Evolutionary conservation across 2,797 vertebrate genomes (phyloP), one percentile per base, ranked within the genome.

Genomic region (Silurus lanzhouensis): DNA sequence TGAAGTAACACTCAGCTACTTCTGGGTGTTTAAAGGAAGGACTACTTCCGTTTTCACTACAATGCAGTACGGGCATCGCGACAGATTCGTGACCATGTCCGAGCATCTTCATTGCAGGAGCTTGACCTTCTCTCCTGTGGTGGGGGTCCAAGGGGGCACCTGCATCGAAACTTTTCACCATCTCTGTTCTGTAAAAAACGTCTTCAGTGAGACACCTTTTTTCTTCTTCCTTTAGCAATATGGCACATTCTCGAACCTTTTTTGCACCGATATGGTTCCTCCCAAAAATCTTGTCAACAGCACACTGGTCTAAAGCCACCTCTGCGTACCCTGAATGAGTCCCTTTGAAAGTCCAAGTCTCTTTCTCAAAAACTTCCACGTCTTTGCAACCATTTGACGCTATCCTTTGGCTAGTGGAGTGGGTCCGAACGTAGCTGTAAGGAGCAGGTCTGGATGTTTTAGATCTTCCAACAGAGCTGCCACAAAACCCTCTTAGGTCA

Each of bases 161-260:
- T 38, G 94, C 91, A 84, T 95, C 95, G 82, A 95, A 96, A 58
- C 94, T 94, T 84, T 95, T 91, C 0, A 94, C 93, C 86, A 95
- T 95, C 92, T 96, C 95, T 64, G 95, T 93, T 77, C 94, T 93
- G 91, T 94, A 94, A 91, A 95, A 95, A 92, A 95, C 93, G 86
- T 94, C 95, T 82, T 95, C 95, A 1, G 92, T 92, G 61, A 95
- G 95, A 90, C 95, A 94, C 70, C 94, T 95, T 89, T 94, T 95
- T 86, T 95, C 95, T 92, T 96, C 95, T 87, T 95, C 95, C 92
- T 96, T 96, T 92, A 96, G 91, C 87, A 95, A 93, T 91, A 95
- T 93, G 88, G 94, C 93, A 94, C 95, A 95, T 94, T 96, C 95
- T 93, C 95, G 91, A 88, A 94, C 95, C 93, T 95, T 95, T 93